Percentiles rank a stretch among this genome's conserved stretches.
Conservation (phyloP, 2,888 invertebrate species). For the Cantharis nigra region DNA sequence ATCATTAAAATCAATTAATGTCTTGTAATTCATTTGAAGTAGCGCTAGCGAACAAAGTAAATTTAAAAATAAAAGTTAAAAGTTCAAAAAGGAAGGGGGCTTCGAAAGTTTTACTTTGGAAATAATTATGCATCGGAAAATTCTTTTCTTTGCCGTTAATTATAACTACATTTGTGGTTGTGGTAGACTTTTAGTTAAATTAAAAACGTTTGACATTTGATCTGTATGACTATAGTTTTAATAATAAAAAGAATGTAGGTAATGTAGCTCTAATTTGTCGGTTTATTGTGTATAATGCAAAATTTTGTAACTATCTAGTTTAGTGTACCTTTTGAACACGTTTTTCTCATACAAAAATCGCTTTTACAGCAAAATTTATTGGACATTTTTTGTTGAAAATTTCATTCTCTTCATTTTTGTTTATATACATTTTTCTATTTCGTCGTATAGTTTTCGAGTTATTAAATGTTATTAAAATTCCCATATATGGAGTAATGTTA, state of each 20-base stretch:
- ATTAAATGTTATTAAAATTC: no score
- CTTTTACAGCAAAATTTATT: no score
- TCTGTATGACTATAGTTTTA: conserved; percentile 6
- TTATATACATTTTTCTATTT: no score
- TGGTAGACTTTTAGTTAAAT: conserved; percentile 4
- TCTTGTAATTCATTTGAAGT: background rate
- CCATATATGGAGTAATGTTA: no score
- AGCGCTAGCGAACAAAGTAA: background rate
- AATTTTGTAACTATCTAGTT: no score
- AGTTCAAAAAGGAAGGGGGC: no score
- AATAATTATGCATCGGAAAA: background rate
- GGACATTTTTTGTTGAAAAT: no score
- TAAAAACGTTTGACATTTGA: conserved; percentile 22
- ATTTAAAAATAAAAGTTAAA: background rate
- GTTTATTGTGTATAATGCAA: background rate
- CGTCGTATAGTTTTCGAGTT: no score
- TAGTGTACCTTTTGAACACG: no score
- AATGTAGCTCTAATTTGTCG: no score
- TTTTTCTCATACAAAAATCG: no score
- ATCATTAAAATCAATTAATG: background rate
- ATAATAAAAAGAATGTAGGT: conserved; percentile 2
- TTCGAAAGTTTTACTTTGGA: background rate
- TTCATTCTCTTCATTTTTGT: no score
- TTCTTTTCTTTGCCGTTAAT: background rate
- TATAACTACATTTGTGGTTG: background rate